Evolutionary conservation across 2,888 invertebrate genomes (phyloP), one percentile per base, ranked within the genome.

Genomic region (Lithosia quadra): DNA sequence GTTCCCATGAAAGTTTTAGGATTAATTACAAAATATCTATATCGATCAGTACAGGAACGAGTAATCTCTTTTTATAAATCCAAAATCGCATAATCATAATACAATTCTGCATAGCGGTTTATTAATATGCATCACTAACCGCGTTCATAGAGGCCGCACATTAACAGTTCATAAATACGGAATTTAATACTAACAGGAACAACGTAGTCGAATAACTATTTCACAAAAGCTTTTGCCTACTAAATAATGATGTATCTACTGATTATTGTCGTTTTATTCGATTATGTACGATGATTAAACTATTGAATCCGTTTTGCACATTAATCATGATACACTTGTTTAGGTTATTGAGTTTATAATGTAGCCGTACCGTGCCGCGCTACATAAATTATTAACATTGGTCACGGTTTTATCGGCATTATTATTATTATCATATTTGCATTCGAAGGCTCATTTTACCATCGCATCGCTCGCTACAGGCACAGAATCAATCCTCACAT

Each of bases 171-270:
- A 66, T 64, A 74, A 67, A 81, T 77, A 80, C 72, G 71, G 73
- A 66, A 76, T 72, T 76, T 76, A 75, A 80, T 80, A 75, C 78
- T 73, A 63, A 67, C 60, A 63, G 65, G 72, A 75, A 63, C 60
- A 67, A 60, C 66, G 63, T 69, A 64, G 71, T 78, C 82, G 74
- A 73, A 71, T 75, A 73, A 76, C 74, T 75, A 80, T 81, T 82
- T 76, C 77, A 80, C 68, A 75, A 74, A 82, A 74, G 73, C 69
- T 61, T 61, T 67, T 15, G n/a, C n/a, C n/a, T n/a, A 67, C 56
- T 36, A 56, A 39, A 39, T 56, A 61, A 18, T n/a, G 36, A 55
- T 56, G 61, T 55, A n/a, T n/a, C n/a, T n/a, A 61, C 61, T 61
- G 77, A 76, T 78, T 76, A 74, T 67, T 33, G 55, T 57, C 63